Evolutionary conservation across 2,113 vertebrate species (phyloP).

Genomic region (Prochilodus magdalenae): DNA sequence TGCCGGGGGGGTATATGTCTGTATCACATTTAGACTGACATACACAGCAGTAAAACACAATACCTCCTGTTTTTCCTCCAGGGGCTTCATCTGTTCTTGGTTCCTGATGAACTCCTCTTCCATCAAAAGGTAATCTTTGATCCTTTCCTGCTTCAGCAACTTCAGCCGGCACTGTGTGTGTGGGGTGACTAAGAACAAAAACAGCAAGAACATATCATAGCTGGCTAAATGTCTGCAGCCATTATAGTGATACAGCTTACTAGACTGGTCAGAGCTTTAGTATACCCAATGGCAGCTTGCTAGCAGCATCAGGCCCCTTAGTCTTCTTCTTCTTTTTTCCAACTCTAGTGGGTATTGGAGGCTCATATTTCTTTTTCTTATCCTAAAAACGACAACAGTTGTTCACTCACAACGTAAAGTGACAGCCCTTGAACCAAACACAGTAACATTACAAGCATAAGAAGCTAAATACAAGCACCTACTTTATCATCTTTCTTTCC

Average conservation of each 20-base stretch:
- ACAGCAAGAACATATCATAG: neutral
- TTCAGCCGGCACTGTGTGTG: slow-evolving; percentile 97
- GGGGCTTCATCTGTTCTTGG: slow-evolving; percentile 98
- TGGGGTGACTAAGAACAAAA: slow-evolving; percentile 85
- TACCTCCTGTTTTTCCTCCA: slow-evolving; percentile 99
- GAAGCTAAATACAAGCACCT: neutral
- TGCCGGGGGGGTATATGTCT: no score
- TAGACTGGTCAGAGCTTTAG: neutral
- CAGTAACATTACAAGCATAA: neutral
- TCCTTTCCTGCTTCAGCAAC: slow-evolving; percentile 92
- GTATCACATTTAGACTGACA: no score
- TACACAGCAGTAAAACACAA: neutral
- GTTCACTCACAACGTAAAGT: neutral
- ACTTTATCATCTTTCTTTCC: slow-evolving; percentile 63
- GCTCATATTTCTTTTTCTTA: slow-evolving; percentile 99
- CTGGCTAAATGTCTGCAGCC: neutral
- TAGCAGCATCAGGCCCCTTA: slow-evolving; percentile 97
- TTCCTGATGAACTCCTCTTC: slow-evolving; percentile 99
- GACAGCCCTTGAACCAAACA: neutral
- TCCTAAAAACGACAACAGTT: slow-evolving; percentile 76
- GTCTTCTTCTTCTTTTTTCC: slow-evolving; percentile 98
- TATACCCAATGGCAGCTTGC: slow-evolving; percentile 94
- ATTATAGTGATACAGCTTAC: neutral
- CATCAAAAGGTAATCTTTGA: slow-evolving; percentile 98
- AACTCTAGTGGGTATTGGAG: slow-evolving; percentile 97